Evolutionary conservation across 2,113 vertebrate species (phyloP).

Genomic region (Oncorhynchus clarkii): DNA sequence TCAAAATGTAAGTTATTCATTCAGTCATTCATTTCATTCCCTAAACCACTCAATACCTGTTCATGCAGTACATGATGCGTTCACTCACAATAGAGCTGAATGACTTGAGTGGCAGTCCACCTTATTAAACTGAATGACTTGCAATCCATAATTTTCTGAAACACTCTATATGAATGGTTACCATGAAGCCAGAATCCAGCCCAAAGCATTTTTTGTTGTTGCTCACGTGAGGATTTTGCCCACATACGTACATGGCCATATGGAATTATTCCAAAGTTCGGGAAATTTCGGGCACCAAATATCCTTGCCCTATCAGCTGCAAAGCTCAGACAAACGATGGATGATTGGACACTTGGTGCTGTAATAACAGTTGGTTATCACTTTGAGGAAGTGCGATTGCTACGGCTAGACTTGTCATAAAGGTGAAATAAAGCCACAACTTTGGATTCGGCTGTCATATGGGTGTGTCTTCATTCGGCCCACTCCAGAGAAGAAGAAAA

Average conservation of each 20-base stretch:
- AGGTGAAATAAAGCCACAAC: constrained; percentile 38
- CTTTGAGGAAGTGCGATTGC: constrained; percentile 35
- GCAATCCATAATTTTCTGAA: not conserved
- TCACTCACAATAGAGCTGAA: constrained; percentile 27
- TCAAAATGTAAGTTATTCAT: constrained; percentile 38
- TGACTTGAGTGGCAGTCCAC: constrained; percentile 21
- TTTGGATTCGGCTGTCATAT: constrained; percentile 25
- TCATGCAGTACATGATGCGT: constrained; percentile 22
- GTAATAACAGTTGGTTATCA: constrained; percentile 52
- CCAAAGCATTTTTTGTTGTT: not conserved
- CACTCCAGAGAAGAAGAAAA: not conserved
- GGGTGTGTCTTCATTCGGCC: constrained; percentile 21
- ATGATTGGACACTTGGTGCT: constrained; percentile 41
- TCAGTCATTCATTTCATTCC: not conserved
- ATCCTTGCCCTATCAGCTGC: constrained; percentile 33
- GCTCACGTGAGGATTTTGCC: not conserved
- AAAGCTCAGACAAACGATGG: constrained; percentile 48
- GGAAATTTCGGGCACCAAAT: not conserved
- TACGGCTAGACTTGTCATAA: constrained; percentile 7
- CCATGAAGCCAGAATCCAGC: not conserved
- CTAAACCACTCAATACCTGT: constrained; percentile 38
- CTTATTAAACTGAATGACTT: constrained; percentile 3
- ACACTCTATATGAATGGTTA: not conserved
- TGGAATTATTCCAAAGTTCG: constrained; percentile 9
- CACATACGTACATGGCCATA: not conserved